Evolutionary conservation across 2,113 vertebrate genomes (phyloP).

Genomic region (Mungos mungo): DNA sequence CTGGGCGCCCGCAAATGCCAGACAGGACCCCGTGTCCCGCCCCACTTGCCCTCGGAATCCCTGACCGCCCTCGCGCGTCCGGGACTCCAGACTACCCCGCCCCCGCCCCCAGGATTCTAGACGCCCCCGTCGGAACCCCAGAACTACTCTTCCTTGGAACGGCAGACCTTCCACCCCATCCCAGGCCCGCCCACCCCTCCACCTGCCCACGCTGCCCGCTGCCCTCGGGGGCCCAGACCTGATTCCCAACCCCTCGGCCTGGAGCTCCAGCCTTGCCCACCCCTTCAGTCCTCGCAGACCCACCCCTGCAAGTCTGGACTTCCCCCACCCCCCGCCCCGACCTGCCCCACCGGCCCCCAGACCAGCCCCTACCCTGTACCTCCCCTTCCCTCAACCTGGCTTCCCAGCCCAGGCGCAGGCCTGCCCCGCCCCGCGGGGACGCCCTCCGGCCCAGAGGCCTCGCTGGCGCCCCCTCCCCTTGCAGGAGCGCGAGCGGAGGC

Average conservation of each 20-base stretch:
- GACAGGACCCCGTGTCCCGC: background rate
- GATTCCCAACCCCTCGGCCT: too few relatives aligned
- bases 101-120: background rate
- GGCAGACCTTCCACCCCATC: too few relatives aligned
- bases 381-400: background rate
- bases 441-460: background rate
- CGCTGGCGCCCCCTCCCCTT: background rate
- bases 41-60: accelerated
- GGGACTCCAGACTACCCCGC: background rate
- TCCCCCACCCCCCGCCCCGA: too few relatives aligned
- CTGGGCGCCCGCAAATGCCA: background rate
- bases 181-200: too few relatives aligned
- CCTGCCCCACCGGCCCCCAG: background rate
- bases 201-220: too few relatives aligned
- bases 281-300: too few relatives aligned
- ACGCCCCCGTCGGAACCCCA: background rate
- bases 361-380: background rate
- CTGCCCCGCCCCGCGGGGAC: background rate
- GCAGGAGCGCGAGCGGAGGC: background rate
- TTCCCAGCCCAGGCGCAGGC: background rate
- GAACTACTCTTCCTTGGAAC: background rate
- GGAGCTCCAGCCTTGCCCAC: too few relatives aligned
- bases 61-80: background rate
- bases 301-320: too few relatives aligned
- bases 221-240: too few relatives aligned